These are phyloP conservation scores for Drosophila malerkotliana DNA, from an alignment of 1,140 invertebrate genomes.

Conservation along the genomic window DNA sequence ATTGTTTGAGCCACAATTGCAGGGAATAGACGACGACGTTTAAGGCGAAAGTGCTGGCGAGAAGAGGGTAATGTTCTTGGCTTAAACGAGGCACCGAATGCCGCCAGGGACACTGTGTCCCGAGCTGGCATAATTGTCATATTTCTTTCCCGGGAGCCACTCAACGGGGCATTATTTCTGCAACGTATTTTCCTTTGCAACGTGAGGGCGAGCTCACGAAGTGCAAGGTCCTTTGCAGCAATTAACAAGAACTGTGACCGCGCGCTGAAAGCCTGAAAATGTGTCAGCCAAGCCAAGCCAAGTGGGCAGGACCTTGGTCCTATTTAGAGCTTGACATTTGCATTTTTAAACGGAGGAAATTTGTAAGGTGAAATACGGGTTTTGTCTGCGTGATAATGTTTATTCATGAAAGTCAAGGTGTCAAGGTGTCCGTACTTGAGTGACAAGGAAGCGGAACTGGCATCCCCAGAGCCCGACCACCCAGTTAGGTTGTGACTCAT, in stretches of 20 bases:
- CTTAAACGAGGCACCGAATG: constrained; percentile 14
- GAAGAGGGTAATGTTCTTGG: constrained; percentile 7
- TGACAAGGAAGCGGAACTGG: not conserved
- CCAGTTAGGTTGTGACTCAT: constrained; percentile 8
- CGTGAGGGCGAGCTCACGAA: constrained; percentile 29
- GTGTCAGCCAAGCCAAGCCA: constrained; percentile 48
- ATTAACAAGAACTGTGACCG: constrained; percentile 42
- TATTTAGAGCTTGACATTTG: constrained; percentile 57
- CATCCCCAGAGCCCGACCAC: not conserved
- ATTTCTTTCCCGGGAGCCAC: constrained; percentile 46
- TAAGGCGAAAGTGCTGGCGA: constrained; percentile 1
- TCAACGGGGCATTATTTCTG: constrained; percentile 68
- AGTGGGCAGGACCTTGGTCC: constrained; percentile 24
- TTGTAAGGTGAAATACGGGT: constrained; percentile 11
- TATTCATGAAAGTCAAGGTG: constrained; percentile 45
- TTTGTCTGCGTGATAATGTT: constrained; percentile 1
- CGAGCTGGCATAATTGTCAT: constrained; percentile 58
- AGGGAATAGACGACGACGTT: constrained; percentile 2
- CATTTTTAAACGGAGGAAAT: constrained; percentile 25
- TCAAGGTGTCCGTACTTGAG: constrained; percentile 5
- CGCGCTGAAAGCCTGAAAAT: constrained; percentile 33
- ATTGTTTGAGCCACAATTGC: constrained; percentile 22
- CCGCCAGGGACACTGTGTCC: constrained; percentile 28
- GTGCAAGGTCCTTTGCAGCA: constrained; percentile 58
- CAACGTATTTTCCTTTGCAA: constrained; percentile 43